phyloP scores from a whole-genome alignment of 2,797 vertebrate genomes.

The Onychomys arenicola region DNA sequence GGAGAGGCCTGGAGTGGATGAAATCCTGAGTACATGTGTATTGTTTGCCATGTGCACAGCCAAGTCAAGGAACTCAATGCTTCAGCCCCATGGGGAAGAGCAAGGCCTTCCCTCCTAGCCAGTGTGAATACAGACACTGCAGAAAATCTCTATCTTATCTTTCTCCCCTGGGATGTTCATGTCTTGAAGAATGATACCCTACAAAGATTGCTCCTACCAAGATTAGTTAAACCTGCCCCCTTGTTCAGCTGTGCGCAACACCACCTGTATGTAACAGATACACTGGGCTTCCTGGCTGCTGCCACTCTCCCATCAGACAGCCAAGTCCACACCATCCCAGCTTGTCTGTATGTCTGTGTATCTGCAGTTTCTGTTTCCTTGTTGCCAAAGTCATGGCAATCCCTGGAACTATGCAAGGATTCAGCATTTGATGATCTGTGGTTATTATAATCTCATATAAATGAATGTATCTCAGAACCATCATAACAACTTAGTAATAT shows the following conservation, averaged over 20 bases:
- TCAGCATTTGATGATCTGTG: background rate
- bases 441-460: background rate
- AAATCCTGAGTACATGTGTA: background rate
- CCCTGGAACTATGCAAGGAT: background rate
- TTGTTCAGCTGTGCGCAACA: too few relatives aligned
- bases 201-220: background rate
- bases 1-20: too few relatives aligned
- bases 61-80: background rate
- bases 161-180: background rate
- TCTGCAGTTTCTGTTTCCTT: background rate
- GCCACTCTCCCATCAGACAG: background rate
- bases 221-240: too few relatives aligned
- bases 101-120: background rate
- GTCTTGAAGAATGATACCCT: background rate
- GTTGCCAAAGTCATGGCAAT: background rate
- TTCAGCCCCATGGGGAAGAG: background rate
- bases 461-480: background rate
- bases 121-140: background rate
- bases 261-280: background rate
- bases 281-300: background rate
- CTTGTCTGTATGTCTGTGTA: too few relatives aligned
- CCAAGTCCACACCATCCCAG: background rate
- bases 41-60: background rate
- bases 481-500: slow-evolving; percentile 20
- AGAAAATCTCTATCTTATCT: background rate